Conservation (phyloP, 1,140 invertebrate genomes). For the Charaxes varanes region DNA sequence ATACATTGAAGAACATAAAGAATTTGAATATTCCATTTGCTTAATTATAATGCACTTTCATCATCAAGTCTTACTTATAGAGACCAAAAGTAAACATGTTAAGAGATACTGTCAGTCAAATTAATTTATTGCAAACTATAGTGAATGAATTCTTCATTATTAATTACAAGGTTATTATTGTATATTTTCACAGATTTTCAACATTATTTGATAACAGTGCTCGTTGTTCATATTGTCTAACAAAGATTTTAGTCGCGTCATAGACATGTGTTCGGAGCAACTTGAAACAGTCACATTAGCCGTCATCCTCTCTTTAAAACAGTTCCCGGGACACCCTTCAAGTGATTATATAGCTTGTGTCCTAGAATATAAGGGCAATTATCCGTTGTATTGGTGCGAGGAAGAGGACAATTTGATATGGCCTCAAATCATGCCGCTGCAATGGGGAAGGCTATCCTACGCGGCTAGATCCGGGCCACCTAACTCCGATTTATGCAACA, state of each 20-base stretch:
- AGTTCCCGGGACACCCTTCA: conserved; percentile 40
- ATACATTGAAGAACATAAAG: too few relatives aligned
- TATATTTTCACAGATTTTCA: too few relatives aligned
- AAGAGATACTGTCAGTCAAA: too few relatives aligned
- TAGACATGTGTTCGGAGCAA: conserved; percentile 12
- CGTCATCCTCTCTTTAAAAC: conserved; percentile 49
- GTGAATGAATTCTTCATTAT: too few relatives aligned
- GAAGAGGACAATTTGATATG: conserved; percentile 66
- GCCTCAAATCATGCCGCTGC: conserved; percentile 66
- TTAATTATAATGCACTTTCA: too few relatives aligned
- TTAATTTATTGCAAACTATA: too few relatives aligned
- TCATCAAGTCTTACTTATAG: too few relatives aligned
- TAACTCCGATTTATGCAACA: conserved; percentile 34
- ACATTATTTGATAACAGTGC: neutral
- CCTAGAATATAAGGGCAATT: conserved; percentile 48
- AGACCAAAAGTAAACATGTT: too few relatives aligned
- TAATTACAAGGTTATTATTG: too few relatives aligned
- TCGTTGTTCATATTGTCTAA: conserved; percentile 2
- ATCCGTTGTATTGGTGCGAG: conserved; percentile 39
- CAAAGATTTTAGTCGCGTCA: conserved; percentile 2
- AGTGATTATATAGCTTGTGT: conserved; percentile 44
- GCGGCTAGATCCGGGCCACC: conserved; percentile 46
- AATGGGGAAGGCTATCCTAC: conserved; percentile 64
- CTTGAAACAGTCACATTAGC: conserved; percentile 20
- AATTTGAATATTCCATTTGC: too few relatives aligned